Conservation (phyloP, 2,113 vertebrate genomes). For the Benitochromis conjunctus region DNA sequence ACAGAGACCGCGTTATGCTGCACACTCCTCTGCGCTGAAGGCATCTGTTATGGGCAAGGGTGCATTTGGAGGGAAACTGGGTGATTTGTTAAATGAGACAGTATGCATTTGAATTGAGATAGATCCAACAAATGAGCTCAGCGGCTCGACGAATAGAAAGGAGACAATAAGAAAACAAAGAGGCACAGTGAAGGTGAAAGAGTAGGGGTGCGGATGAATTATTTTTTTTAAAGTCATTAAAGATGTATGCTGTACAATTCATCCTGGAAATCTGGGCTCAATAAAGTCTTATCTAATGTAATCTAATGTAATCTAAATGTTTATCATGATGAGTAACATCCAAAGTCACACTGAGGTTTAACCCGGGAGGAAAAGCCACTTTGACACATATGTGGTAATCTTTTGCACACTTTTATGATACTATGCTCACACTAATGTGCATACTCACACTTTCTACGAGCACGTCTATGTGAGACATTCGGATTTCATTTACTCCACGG, state of each 20-base stretch:
- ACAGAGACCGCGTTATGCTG: background rate
- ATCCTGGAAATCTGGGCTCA: background rate
- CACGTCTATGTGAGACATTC: background rate
- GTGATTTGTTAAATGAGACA: conserved; percentile 39
- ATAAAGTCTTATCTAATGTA: too few relatives aligned
- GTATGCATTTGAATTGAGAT: background rate
- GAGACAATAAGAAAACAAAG: background rate
- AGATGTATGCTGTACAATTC: background rate
- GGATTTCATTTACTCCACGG: background rate
- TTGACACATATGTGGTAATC: background rate
- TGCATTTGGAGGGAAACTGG: background rate
- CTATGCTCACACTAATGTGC: background rate
- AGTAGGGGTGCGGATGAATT: background rate
- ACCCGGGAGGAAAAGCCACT: background rate
- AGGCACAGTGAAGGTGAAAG: background rate
- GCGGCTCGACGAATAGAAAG: background rate
- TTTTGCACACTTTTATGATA: background rate
- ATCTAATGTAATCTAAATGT: background rate
- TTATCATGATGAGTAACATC: background rate
- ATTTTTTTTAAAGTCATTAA: background rate
- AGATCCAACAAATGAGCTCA: conserved; percentile 4
- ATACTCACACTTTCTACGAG: background rate
- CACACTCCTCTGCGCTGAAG: background rate
- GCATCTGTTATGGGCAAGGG: conserved; percentile 12
- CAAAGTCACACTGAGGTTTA: background rate